Evolutionary conservation across 1,140 invertebrate genomes (phyloP), one percentile per base, ranked within the genome.

Genomic region (Cephus cinctus): DNA sequence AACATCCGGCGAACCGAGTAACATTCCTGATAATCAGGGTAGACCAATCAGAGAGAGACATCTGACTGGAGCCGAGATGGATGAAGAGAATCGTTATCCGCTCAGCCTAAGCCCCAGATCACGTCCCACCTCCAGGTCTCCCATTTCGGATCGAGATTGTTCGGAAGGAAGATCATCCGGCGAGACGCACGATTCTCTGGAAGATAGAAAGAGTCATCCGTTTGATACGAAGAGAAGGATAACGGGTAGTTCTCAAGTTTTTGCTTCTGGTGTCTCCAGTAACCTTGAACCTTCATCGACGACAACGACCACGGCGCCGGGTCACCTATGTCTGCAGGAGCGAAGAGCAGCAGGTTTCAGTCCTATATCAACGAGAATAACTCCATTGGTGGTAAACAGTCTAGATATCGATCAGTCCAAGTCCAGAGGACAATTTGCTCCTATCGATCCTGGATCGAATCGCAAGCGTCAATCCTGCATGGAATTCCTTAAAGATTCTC

Each of bases 41-140:
- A 20, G 50, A 35, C 52, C 55, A 5, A 55, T 58, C 27, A 41
- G 41, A 2, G 60, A 65, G 42, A 54, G 65, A 0, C 61, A 64
- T 22, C 41, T 65, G 3, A 63, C 61, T 5, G 68, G 65, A 2
- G 61, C 62, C 1, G 62, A 71, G 18, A 62, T 43, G 38, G 52
- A 40, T 34, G 16, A 48, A 2, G 43, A 43, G 6, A 16, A 47
- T 14, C 14, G 34, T 14, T 18, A 12, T 3, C 8, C 8, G 8
- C 19, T 18, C 2, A 8, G 9, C 27, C n/a, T n/a, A n/a, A n/a
- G n/a, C n/a, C n/a, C n/a, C n/a, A n/a, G n/a, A n/a, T n/a, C n/a
- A n/a, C n/a, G 12, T 12, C 2, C 11, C 14, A 12, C 11, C 27
- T 2, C 14, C 14, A 12, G 27, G 27, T 12, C 27, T 9, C 11